Conservation (phyloP, 2,888 invertebrate genomes). For the Imbricaverruca yamaguchii region DNA sequence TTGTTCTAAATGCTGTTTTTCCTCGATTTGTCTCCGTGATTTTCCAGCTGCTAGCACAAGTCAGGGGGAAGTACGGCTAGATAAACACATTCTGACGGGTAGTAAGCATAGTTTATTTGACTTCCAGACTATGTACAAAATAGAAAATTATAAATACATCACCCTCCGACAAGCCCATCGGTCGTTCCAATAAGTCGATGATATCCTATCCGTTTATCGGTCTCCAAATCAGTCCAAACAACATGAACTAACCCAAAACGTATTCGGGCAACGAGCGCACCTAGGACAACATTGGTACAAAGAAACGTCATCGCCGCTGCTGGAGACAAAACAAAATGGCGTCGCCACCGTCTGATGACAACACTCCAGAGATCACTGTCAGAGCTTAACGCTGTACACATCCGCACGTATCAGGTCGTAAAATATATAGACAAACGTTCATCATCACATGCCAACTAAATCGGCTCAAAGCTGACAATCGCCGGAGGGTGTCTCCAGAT, state of each 20-base stretch:
- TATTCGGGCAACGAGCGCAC: not conserved
- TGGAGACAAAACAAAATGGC: no score
- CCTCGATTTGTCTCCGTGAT: no score
- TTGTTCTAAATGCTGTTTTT: no score
- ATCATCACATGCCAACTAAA: no score
- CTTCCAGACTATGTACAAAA: slow-evolving; percentile 13
- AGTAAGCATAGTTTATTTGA: slow-evolving; percentile 7
- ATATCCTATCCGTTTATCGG: not conserved
- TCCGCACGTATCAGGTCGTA: not conserved
- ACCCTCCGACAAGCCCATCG: not conserved
- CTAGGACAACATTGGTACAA: not conserved
- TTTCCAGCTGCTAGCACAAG: not conserved
- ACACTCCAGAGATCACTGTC: slow-evolving; percentile 12
- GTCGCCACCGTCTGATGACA: not conserved
- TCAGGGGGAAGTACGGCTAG: not conserved
- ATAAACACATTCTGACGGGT: not conserved
- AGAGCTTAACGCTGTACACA: not conserved
- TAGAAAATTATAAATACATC: slow-evolving; percentile 18
- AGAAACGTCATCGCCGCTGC: not conserved
- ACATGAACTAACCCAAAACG: not conserved
- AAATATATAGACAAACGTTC: not conserved
- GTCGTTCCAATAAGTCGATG: not conserved
- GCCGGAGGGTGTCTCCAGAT: no score
- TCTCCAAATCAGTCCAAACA: not conserved
- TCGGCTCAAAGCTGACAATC: no score